Percentiles rank a stretch among this genome's conserved stretches.
phyloP scores from a whole-genome alignment of 2,888 invertebrate genomes.

The Muschampia plurimacula region DNA sequence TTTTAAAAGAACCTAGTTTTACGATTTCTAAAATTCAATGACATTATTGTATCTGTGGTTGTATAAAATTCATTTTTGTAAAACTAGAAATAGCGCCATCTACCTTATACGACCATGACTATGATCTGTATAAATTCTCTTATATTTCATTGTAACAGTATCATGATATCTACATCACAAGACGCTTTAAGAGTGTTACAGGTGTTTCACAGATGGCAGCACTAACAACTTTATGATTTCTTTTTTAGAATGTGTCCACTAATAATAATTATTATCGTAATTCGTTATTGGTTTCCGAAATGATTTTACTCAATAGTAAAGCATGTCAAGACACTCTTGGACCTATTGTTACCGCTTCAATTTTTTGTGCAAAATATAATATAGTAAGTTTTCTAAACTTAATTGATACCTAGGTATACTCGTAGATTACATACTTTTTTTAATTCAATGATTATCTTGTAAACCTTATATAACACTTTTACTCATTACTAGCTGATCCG shows the following conservation, averaged over 20 bases:
- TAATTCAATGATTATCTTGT: too few species aligned
- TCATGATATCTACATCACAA: background rate
- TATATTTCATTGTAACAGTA: background rate
- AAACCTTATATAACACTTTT: too few species aligned
- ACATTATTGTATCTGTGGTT: too few species aligned
- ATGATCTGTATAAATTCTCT: background rate
- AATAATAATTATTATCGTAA: constrained; percentile 48
- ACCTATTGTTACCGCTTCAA: constrained; percentile 57
- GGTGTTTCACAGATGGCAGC: background rate
- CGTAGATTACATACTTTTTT: too few species aligned
- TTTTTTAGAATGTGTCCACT: constrained; percentile 53
- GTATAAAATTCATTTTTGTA: background rate
- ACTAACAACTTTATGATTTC: background rate
- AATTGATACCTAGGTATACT: too few species aligned
- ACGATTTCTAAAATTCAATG: too few species aligned
- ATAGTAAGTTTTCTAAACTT: constrained; percentile 53
- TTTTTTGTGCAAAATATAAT: constrained; percentile 64
- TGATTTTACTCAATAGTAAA: constrained; percentile 54
- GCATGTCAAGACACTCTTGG: constrained; percentile 55
- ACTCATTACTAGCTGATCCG: too few species aligned
- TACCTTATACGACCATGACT: background rate
- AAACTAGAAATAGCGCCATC: background rate
- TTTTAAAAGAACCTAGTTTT: too few species aligned
- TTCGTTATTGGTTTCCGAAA: constrained; percentile 57
- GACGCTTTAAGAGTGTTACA: background rate